Base-by-base conservation (phyloP, 2,113 vertebrate species). In the Balaenoptera acutorostrata region DNA sequence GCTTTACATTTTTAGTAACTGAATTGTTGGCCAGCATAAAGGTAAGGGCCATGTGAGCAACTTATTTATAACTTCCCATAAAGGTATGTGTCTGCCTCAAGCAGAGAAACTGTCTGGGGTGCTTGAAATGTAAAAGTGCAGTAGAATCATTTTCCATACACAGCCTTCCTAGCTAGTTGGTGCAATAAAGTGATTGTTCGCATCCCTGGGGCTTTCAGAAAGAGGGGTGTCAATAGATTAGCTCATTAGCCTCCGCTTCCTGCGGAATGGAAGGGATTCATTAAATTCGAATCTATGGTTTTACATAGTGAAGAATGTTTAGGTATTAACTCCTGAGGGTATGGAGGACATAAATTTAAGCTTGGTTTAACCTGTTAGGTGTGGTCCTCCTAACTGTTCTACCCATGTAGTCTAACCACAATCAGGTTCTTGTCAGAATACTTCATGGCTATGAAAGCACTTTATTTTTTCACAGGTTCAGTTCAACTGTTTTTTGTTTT, bases 1-100 rank as follows among this genome's bases (percentile, higher is more conserved):
- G 96, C 97, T 97, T 97, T 97, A 97, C 97, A 97, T 98, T 98
- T 98, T 98, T 98, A 98, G 98, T 97, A 98, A 97, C 97, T 95
- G 97, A 95, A 98, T 98, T 98, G 96, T 98, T 98, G 97, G 96
- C 96, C 97, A 97, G 96, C 95, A 98, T 97, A 98, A 98, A 98
- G 96, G 96, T 97, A 98, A 97, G 97, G 97, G 95, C 96, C 97
- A 96, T 98, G 97, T 98, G 98, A 98, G 87, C 97, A 95, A 69
- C 92, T 98, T 98, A 98, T 98, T 98, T 98, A 98, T 98, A 98
- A 98, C 97, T 96, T 96, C 66, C 77, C 84, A 88, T 96, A 97
- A 97, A 98, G 97, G 96, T 98, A 68, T 97, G 96, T 96, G 96
- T 97, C 97, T 97, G 96, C 94, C 95, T 97, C 96, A 97, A 98